Percentiles rank a stretch among this genome's conserved stretches.
Conservation (phyloP, 1,140 invertebrate species). For the Cylas formicarius region DNA sequence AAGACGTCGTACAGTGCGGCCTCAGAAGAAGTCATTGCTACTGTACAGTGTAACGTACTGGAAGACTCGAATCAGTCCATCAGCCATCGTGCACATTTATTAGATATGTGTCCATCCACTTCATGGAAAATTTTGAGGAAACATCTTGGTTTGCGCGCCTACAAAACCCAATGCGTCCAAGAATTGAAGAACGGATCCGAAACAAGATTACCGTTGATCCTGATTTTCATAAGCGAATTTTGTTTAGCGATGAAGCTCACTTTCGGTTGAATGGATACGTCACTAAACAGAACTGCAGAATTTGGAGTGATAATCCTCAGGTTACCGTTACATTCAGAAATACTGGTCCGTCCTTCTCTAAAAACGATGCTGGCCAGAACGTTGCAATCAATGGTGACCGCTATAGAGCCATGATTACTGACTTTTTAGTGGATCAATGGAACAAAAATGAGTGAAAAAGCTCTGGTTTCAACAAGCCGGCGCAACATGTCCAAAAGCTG, state of each 20-base stretch:
- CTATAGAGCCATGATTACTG: no score
- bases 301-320: constrained; percentile 7
- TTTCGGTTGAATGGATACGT: constrained; percentile 2
- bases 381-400: no score
- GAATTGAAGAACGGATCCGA: constrained; percentile 14
- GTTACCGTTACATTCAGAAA: constrained; percentile 4
- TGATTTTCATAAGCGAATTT: constrained; percentile 1
- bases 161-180: constrained; percentile 27
- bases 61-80: constrained; percentile 31
- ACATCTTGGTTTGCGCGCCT: constrained; percentile 25
- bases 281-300: constrained; percentile 8
- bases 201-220: constrained; percentile 4
- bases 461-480: no score
- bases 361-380: no score
- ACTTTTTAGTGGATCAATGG: no score
- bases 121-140: constrained; percentile 28
- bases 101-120: constrained; percentile 24
- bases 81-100: constrained; percentile 28
- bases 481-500: no score
- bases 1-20: constrained; percentile 19
- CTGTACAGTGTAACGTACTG: constrained; percentile 25
- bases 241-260: no score
- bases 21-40: constrained; percentile 22
- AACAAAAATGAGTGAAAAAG: no score
- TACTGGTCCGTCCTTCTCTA: no score